Evolutionary conservation across 2,888 invertebrate species (phyloP).

Genomic region (Lottia scabra): DNA sequence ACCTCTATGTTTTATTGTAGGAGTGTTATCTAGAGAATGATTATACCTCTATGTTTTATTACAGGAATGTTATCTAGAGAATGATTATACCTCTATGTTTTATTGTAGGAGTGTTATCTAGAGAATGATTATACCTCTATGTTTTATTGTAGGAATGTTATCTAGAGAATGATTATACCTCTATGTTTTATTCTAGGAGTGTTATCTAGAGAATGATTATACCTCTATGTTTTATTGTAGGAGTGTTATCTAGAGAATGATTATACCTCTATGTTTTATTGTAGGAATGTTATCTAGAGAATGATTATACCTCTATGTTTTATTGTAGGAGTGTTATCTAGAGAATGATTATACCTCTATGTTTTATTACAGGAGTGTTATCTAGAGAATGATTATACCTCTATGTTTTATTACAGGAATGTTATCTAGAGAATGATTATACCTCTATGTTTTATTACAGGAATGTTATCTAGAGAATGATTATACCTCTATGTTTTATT

Average conservation of each 20-base stretch:
- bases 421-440: constrained; percentile 89
- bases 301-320: constrained; percentile 88
- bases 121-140: constrained; percentile 91
- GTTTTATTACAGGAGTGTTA: too few relatives aligned
- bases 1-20: constrained; percentile 87
- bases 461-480: constrained; percentile 91
- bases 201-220: constrained; percentile 89
- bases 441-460: constrained; percentile 87
- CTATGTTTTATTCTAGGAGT: constrained; percentile 86
- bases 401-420: constrained; percentile 86
- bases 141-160: too few relatives aligned
- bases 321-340: too few relatives aligned
- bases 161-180: constrained; percentile 89
- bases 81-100: constrained; percentile 88
- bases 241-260: constrained; percentile 91
- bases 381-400: constrained; percentile 89
- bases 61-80: constrained; percentile 88
- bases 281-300: constrained; percentile 88
- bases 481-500: constrained; percentile 86
- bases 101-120: too few relatives aligned
- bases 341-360: constrained; percentile 91
- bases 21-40: constrained; percentile 91
- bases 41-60: constrained; percentile 86
- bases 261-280: constrained; percentile 86
- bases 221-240: constrained; percentile 87